Evolutionary conservation across 2,888 invertebrate genomes (phyloP), one percentile per base, ranked within the genome.

Genomic region (Xanthorhoe spadicearia): DNA sequence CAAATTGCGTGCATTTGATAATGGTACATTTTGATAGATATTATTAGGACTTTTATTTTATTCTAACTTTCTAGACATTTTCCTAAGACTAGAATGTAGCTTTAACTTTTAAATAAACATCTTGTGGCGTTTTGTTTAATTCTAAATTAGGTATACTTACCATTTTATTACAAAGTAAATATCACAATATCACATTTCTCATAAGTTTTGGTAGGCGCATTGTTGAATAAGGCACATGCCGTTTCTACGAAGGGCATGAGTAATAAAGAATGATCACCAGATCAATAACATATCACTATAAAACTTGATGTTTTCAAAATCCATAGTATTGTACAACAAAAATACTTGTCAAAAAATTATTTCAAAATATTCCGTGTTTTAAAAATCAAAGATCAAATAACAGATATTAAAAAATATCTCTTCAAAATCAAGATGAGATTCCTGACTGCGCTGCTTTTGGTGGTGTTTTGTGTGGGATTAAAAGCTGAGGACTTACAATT

Each of bases 401-500:
- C n/a, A 35, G 7, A 35, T 6, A 6, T 35, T 35, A 38, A 0
- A 38, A 38, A 1, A 38, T 1, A 2, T 13, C 2, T 43, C 28
- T 9, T 0, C 4, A 49, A 17, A 15, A 48, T 53, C 17, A 68
- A 52, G 19, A 72, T 69, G 72, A 17, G 15, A 35, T 63, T 57
- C 32, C 19, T 64, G 6, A 56, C 46, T 79, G 60, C 68, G 73
- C 56, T 56, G 32, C 56, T 67, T 2, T 71, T 72, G n/a, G 61
- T 75, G 53, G 72, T 65, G 69, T 65, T 70, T 4, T 71, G 68
- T 18, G 67, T 63, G 48, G 43, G 60, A 43, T 50, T 60, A 1
- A 43, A 56, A 2, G 71, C 77, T 2, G 74, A 78, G 0, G 83
- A 87, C 60, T 68, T 92, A 9, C 79, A 83, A 66, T 68, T 90